phyloP scores from a whole-genome alignment of 2,888 invertebrate species.

The Protula sp. region DNA sequence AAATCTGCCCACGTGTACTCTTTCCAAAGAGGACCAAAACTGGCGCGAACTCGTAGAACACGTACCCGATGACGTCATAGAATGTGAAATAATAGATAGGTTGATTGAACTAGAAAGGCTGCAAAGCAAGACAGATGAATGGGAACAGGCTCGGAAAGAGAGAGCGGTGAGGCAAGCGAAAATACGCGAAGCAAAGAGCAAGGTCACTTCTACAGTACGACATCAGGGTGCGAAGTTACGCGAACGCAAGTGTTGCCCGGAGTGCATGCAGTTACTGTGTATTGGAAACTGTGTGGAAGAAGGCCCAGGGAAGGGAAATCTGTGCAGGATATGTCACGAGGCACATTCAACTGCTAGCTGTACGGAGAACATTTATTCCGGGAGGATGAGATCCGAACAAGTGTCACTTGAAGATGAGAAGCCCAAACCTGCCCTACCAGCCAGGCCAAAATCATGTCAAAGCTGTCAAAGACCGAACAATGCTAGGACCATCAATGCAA shows the following conservation, averaged over 20 bases:
- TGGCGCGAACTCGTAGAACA: background rate
- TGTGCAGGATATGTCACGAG: background rate
- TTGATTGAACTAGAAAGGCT: background rate
- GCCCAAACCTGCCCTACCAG: background rate
- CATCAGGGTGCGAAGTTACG: background rate
- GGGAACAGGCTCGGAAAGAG: background rate
- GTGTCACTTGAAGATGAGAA: background rate
- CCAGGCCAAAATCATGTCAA: background rate
- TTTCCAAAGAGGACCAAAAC: background rate
- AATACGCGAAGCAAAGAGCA: background rate
- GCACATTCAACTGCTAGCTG: background rate
- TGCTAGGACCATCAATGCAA: background rate
- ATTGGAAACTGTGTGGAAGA: background rate
- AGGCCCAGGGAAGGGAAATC: background rate
- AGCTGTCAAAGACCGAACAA: background rate
- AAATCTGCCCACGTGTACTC: background rate
- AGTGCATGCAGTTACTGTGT: background rate
- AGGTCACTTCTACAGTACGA: background rate
- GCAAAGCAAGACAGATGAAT: background rate
- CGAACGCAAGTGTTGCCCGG: background rate
- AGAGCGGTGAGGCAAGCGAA: background rate
- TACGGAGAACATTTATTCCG: background rate
- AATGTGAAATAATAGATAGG: background rate
- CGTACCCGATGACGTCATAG: background rate
- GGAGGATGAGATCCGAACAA: background rate